These are phyloP conservation scores for Bombus superbus DNA, from an alignment of 1,140 invertebrate genomes.

Conservation along the genomic window DNA sequence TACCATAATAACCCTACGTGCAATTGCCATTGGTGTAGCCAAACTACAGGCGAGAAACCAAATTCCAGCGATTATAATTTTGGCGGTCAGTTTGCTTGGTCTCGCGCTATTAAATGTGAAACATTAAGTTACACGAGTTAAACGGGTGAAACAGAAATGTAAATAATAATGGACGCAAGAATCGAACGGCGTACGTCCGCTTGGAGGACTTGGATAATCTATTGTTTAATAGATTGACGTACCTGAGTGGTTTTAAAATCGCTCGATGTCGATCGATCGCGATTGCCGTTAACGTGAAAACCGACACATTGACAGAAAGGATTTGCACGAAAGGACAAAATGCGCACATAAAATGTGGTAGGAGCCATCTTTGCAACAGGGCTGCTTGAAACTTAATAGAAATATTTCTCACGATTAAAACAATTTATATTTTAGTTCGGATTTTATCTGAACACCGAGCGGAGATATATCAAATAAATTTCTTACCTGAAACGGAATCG, in stretches of 20 bases:
- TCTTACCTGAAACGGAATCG: constrained; percentile 90
- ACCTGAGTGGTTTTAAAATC: constrained; percentile 88
- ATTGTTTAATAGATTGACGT: constrained; percentile 53
- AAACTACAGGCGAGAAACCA: constrained; percentile 86
- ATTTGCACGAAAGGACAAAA: constrained; percentile 92
- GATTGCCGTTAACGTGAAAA: constrained; percentile 92
- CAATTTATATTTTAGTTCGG: not conserved
- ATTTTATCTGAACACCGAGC: not conserved
- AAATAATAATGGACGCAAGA: too few species aligned
- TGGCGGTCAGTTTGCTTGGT: constrained; percentile 87
- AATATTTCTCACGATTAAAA: not conserved
- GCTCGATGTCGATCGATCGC: constrained; percentile 90
- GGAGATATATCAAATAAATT: not conserved
- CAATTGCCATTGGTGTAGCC: constrained; percentile 87
- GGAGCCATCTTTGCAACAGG: constrained; percentile 90
- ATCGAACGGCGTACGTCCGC: not conserved
- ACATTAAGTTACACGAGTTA: not conserved
- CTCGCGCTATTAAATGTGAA: constrained; percentile 83
- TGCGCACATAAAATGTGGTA: constrained; percentile 92
- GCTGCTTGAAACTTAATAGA: constrained; percentile 90
- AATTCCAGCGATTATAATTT: constrained; percentile 87
- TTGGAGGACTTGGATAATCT: not conserved
- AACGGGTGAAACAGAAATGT: not conserved
- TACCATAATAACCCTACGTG: constrained; percentile 84
- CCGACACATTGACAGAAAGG: constrained; percentile 90